These are phyloP conservation scores for Drosophila imparisetae DNA, from an alignment of 2,888 invertebrate species.

Conservation along the genomic window DNA sequence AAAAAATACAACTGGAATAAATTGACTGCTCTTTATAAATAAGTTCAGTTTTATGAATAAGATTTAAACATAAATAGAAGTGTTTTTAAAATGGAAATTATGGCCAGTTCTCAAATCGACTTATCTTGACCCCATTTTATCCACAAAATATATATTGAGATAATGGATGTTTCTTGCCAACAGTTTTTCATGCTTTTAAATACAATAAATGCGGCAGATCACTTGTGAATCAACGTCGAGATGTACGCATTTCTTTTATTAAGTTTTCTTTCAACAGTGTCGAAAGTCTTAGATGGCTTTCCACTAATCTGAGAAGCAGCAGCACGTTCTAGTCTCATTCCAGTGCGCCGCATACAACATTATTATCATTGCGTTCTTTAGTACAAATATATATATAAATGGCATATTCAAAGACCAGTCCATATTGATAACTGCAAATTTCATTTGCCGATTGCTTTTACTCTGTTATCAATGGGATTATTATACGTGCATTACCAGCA, in stretches of 20 bases:
- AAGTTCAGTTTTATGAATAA: not conserved
- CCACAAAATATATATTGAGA: not conserved
- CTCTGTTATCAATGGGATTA: conserved; percentile 62
- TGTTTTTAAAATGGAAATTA: not conserved
- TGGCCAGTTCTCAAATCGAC: not conserved
- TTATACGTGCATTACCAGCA: conserved; percentile 35
- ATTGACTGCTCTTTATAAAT: not conserved
- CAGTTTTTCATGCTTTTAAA: not conserved
- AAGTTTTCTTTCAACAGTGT: not conserved
- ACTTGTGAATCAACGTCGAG: not conserved
- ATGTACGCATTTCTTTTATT: not conserved
- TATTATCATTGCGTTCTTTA: conserved; percentile 13
- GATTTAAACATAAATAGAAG: not conserved
- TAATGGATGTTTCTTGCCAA: not conserved
- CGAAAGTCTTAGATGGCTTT: conserved; percentile 5
- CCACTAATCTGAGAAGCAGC: not conserved
- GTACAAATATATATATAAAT: not conserved
- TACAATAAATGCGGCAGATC: not conserved
- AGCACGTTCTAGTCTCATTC: not conserved
- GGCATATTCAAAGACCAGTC: conserved; percentile 8
- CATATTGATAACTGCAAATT: conserved; percentile 44
- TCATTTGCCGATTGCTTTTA: conserved; percentile 55
- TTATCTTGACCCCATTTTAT: accelerated
- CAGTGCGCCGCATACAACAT: not conserved
- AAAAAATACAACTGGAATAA: not conserved